A percentile compares a stretch with the other conserved stretches of the same genome.
Conservation (phyloP, 2,888 invertebrate genomes). For the Arge pagana region DNA sequence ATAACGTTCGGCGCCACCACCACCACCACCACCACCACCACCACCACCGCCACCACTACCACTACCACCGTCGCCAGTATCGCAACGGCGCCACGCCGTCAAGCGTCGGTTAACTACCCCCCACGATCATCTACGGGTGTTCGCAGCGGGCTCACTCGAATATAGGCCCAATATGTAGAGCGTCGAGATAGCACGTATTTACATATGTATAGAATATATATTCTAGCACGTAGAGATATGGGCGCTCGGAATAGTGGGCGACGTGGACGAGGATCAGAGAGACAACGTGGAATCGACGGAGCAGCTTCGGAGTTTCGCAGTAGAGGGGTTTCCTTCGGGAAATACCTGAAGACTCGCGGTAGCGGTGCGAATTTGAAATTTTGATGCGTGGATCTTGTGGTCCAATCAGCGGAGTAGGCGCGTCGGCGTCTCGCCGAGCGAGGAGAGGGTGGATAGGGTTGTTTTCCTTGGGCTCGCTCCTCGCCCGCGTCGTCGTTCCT, state of each 20-base stretch:
- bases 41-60: slow-evolving; percentile 29
- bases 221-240: slow-evolving; percentile 5
- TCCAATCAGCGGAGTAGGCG: background rate
- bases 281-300: no score
- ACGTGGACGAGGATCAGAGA: no score
- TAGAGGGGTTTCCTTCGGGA: slow-evolving; percentile 9
- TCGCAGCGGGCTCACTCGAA: background rate
- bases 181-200: background rate
- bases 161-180: slow-evolving; percentile 3
- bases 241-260: no score
- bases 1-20: slow-evolving; percentile 7
- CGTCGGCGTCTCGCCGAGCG: no score
- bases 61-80: slow-evolving; percentile 12
- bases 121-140: slow-evolving; percentile 7
- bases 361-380: slow-evolving; percentile 31
- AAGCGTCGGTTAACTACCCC: slow-evolving; percentile 40
- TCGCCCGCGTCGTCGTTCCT: no score
- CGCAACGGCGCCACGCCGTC: slow-evolving; percentile 35
- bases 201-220: background rate
- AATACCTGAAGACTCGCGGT: slow-evolving; percentile 1
- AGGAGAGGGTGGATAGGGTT: no score
- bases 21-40: slow-evolving; percentile 26
- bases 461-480: no score
- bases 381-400: slow-evolving; percentile 24
- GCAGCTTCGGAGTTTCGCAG: background rate